Evolutionary conservation across 1,140 invertebrate genomes (phyloP), one percentile per base, ranked within the genome.

Genomic region (Saxidomus purpurata): DNA sequence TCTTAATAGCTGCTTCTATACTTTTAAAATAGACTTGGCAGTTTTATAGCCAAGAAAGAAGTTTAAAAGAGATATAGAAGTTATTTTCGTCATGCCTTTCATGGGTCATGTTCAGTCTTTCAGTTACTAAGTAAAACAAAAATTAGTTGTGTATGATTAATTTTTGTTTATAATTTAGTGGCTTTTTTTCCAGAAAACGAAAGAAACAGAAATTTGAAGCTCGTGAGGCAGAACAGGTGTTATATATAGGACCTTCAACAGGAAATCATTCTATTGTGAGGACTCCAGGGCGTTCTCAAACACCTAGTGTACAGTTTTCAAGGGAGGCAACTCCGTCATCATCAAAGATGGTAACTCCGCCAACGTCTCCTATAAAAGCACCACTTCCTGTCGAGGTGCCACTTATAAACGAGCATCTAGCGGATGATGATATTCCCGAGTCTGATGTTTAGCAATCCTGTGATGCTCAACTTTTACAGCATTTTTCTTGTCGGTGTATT

Each of bases 231-330:
- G 25, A 79, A 52, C n/a, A 79, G 11, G 71, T 47, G 17, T 0
- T 36, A 36, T 49, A 52, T 22, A 17, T 38, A 8, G 28, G 2
- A 9, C 19, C 36, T 22, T 6, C 15, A 40, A 19, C 69, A 79
- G 47, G 49, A 34, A 34, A 36, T 59, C 43, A 36, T 15, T 31
- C 76, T 13, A 79, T 52, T 25, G 43, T 79, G 13, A 79, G 47
- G 28, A 52, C 9, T 34, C 0, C 47, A 15, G 43, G 28, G n/a
- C 55, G 13, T 25, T 52, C 76, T 59, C 55, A 49, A 25, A 79
- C 31, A 34, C 76, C 76, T 55, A 79, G 76, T 79, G 28, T 79
- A 13, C 76, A 79, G 40, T 43, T 79, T 31, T 79, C 47, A 79
- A 49, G 76, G 43, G 76, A 79, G 22, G 49, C 47, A 34, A 55